A percentile compares a stretch with the other conserved stretches of the same genome.
These are phyloP conservation scores for Temnothorax ravouxi DNA, from an alignment of 2,888 invertebrate species.

Conservation along the genomic window DNA sequence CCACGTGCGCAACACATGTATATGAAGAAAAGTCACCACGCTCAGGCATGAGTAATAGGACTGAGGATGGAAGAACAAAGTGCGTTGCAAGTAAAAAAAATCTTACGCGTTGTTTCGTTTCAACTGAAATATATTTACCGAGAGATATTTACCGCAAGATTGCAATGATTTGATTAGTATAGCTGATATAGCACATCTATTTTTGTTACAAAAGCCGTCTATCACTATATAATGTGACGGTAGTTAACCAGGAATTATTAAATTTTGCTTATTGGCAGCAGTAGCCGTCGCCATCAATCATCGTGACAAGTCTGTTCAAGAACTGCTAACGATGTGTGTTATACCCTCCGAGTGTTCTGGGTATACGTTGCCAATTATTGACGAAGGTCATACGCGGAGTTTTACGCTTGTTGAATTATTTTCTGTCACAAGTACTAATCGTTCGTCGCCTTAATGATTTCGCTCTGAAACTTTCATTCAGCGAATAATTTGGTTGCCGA, in stretches of 20 bases:
- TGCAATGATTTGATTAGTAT: background rate
- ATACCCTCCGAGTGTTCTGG: constrained; percentile 57
- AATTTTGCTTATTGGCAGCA: constrained; percentile 36
- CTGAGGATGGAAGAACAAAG: too few relatives aligned
- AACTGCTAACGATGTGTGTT: constrained; percentile 49
- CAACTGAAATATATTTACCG: background rate
- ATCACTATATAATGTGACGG: constrained; percentile 4
- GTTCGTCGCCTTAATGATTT: background rate
- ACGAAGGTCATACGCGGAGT: constrained; percentile 58
- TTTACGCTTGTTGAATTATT: constrained; percentile 29
- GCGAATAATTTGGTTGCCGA: constrained; percentile 30
- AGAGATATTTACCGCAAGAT: background rate
- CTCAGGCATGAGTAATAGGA: too few relatives aligned
- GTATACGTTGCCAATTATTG: constrained; percentile 67
- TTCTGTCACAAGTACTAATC: constrained; percentile 33
- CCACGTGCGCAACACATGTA: too few relatives aligned
- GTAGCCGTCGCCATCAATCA: constrained; percentile 58
- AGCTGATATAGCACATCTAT: background rate
- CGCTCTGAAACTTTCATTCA: background rate
- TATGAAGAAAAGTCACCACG: too few relatives aligned
- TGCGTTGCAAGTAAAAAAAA: background rate
- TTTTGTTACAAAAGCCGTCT: constrained; percentile 22
- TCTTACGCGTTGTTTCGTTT: background rate
- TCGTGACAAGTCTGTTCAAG: constrained; percentile 59
- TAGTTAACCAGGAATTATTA: constrained; percentile 34